These are phyloP conservation scores for Argentina silus DNA, from an alignment of 2,797 vertebrate species.

Conservation along the genomic window DNA sequence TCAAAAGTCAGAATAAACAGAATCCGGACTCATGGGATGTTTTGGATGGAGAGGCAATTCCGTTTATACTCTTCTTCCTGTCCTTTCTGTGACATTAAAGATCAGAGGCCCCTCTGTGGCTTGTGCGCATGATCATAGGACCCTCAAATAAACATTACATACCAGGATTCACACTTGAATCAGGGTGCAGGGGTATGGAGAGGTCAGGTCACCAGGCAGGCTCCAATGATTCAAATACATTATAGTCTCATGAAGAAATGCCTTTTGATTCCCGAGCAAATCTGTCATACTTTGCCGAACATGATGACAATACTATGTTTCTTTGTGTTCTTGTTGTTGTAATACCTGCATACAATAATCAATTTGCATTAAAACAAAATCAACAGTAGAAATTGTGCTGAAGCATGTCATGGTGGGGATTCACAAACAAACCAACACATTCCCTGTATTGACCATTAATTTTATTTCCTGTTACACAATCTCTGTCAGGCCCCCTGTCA, in stretches of 20 bases:
- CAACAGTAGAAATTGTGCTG: too few species aligned
- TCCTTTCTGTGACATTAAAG: not conserved
- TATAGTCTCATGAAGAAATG: too few species aligned
- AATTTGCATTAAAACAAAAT: too few species aligned
- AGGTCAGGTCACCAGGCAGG: not conserved
- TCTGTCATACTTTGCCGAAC: too few species aligned
- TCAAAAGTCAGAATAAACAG: not conserved
- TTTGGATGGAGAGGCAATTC: not conserved
- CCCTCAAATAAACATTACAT: not conserved
- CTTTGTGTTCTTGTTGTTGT: not conserved
- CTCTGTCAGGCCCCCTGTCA: not conserved
- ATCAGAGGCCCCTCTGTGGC: not conserved
- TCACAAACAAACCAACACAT: conserved; percentile 13
- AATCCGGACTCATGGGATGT: not conserved
- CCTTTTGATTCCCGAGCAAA: too few species aligned
- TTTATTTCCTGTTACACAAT: conserved; percentile 39
- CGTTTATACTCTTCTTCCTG: not conserved
- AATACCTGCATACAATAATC: not conserved
- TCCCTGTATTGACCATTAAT: conserved; percentile 31
- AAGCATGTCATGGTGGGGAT: not conserved
- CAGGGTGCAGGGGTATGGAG: not conserved
- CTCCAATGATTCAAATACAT: not conserved
- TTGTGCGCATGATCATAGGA: not conserved
- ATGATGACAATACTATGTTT: too few species aligned
- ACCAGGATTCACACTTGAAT: not conserved